Base-by-base conservation (phyloP, 2,888 invertebrate genomes). In the Opisthograptis luteolata region DNA sequence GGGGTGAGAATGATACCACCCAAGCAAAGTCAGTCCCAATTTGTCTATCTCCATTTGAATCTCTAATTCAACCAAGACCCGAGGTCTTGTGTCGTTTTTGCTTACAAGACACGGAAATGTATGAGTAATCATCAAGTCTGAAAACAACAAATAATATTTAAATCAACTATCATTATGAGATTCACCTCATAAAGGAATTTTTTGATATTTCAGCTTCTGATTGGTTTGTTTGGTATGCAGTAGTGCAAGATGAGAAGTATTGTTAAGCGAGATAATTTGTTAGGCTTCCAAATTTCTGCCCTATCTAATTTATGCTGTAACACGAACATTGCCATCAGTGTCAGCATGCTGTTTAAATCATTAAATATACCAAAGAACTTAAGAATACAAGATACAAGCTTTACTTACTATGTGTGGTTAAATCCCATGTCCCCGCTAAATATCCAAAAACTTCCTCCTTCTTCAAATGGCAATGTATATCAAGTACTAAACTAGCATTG, bases 1-100 rank as follows among this genome's bases (percentile, higher is more conserved):
- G 0, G 98, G 97, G 87, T 98, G 98, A 6, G 97, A 97, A 84
- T 98, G 98, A 85, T 98, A 98, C 98, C 98, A 98, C 4, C 98
- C 98, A 2, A 98, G 95, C 5, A 98, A 85, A 2, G 94, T 93
- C 25, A 98, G 91, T 43, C 96, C 95, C 68, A 95, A 93, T 70
- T 94, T 94, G 71, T 97, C 95, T 84, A 98, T 96, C 46, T 94
- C 92, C 77, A 95, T 94, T 51, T 96, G 95, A 66, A 98, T 97
- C 84, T 96, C 95, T 3, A 93, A 84, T 78, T 97, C 97, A 0
- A 96, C 94, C 50, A 95, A 92, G 2, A 94, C 93, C 22, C 95
- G 94, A 52, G 95, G 94, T 51, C 94, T 94, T 40, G 93, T 92
- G 76, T 98, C 97, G 54, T 93, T 94, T 58, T 97, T 94, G 43